Conservation (phyloP, 2,888 invertebrate genomes). For the Candidula unifasciata region DNA sequence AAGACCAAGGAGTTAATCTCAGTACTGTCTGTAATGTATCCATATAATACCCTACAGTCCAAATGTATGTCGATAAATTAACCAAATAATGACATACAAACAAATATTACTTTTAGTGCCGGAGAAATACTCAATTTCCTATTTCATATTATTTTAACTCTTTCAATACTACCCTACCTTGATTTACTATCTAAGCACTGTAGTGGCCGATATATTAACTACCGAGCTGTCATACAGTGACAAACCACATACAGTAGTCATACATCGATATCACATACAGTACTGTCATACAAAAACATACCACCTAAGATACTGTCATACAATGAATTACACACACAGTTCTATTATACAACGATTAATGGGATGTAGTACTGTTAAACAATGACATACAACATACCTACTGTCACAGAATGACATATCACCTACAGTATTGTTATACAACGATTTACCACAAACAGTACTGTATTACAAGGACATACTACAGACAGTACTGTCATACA, state of each 20-base stretch:
- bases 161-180: neutral
- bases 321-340: neutral
- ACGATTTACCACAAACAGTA: neutral
- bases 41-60: no score
- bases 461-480: neutral
- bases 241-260: neutral
- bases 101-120: no score
- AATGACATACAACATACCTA: neutral
- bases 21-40: no score
- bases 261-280: neutral
- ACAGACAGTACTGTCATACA: no score
- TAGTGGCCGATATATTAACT: no score
- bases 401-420: neutral
- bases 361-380: no score
- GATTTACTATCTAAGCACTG: neutral
- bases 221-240: neutral
- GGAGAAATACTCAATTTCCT: no score
- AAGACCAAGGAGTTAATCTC: no score
- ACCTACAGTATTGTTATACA: neutral
- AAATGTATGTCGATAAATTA: no score
- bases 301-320: neutral
- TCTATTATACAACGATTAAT: neutral
- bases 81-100: no score
- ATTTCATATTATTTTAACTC: neutral
- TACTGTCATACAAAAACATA: neutral